These are phyloP conservation scores for Danio tinwini DNA, from an alignment of 2,797 vertebrate genomes.

Conservation along the genomic window DNA sequence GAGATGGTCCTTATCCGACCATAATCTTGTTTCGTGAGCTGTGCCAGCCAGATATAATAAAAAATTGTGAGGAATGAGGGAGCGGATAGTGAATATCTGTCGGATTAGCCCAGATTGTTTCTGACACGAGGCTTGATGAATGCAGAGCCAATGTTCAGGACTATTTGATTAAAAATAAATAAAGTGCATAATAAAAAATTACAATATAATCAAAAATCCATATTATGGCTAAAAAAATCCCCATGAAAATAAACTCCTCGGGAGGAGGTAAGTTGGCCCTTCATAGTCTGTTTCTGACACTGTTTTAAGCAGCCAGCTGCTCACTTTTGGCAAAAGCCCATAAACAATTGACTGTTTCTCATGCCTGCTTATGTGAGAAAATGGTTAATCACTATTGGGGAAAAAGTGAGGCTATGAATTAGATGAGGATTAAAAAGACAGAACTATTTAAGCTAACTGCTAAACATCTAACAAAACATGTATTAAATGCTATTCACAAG, in stretches of 20 bases:
- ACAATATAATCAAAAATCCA: not conserved
- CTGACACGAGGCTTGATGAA: not conserved
- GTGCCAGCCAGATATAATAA: not conserved
- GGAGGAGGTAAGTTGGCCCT: not conserved
- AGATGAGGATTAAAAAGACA: not conserved
- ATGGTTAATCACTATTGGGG: not conserved
- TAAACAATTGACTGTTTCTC: not conserved
- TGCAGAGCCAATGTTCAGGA: not conserved
- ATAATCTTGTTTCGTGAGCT: not conserved
- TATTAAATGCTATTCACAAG: too few species aligned
- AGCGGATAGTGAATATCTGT: not conserved
- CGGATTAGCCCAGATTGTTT: not conserved
- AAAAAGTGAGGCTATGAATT: not conserved
- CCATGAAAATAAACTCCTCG: not conserved
- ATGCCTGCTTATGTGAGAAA: slow-evolving; percentile 4
- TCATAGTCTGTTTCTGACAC: not conserved
- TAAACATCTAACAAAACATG: not conserved
- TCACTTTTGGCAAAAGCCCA: slow-evolving; percentile 7
- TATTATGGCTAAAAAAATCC: not conserved
- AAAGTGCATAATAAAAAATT: not conserved
- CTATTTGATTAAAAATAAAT: not conserved
- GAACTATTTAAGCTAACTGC: too few species aligned
- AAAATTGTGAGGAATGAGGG: not conserved
- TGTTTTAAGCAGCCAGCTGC: slow-evolving; percentile 15
- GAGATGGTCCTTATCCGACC: not conserved